These are phyloP conservation scores for Enteromius radiatus DNA, from an alignment of 2,797 vertebrate genomes.

Conservation along the genomic window DNA sequence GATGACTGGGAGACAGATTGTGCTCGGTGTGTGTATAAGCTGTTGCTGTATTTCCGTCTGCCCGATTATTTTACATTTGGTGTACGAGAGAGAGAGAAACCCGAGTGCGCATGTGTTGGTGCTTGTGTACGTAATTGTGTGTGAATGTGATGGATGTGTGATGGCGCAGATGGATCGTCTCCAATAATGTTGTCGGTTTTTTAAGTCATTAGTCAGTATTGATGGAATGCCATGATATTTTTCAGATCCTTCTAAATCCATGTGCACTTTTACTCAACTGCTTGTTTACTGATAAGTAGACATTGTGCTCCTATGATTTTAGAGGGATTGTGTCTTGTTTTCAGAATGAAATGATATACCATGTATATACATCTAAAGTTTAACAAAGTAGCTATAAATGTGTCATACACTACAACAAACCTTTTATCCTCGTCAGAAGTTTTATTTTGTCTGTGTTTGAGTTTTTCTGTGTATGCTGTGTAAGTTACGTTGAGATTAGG, in stretches of 20 bases:
- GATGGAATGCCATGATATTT: slow-evolving; percentile 67
- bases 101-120: slow-evolving; percentile 21
- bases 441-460: slow-evolving; percentile 43
- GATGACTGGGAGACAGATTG: slow-evolving; percentile 63
- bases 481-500: background rate
- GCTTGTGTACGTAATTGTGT: slow-evolving; percentile 39
- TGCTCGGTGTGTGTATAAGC: slow-evolving; percentile 68
- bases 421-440: slow-evolving; percentile 20
- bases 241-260: slow-evolving; percentile 60
- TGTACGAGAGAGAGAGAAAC: slow-evolving; percentile 18
- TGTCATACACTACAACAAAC: slow-evolving; percentile 68
- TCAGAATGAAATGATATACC: slow-evolving; percentile 61
- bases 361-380: slow-evolving; percentile 76
- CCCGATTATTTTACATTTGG: slow-evolving; percentile 36
- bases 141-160: slow-evolving; percentile 30
- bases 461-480: background rate
- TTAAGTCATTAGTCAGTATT: slow-evolving; percentile 69
- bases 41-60: slow-evolving; percentile 39
- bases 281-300: slow-evolving; percentile 57
- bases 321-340: slow-evolving; percentile 64
- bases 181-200: slow-evolving; percentile 68
- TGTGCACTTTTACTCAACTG: slow-evolving; percentile 58
- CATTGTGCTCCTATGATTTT: slow-evolving; percentile 59
- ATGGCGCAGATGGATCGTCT: slow-evolving; percentile 57
- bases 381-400: slow-evolving; percentile 71